Conservation (phyloP, 1,140 invertebrate species). For the Drosophila ambigua region DNA sequence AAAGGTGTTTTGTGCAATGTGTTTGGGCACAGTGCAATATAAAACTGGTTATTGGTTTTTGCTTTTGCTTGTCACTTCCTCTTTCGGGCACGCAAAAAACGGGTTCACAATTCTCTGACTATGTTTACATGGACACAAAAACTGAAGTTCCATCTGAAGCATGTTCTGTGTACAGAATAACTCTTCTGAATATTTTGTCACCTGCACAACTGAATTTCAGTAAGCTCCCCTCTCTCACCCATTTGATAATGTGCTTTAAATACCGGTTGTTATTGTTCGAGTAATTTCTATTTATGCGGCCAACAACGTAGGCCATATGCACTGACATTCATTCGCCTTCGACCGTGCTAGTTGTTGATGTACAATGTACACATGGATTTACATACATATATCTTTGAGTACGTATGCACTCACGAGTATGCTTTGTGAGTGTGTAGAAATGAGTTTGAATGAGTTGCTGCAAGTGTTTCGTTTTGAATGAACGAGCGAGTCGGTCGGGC, state of each 20-base stretch:
- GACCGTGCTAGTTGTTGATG: too few relatives aligned
- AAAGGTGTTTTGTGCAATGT: too few relatives aligned
- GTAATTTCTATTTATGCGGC: constrained; percentile 55
- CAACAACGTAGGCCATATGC: constrained; percentile 16
- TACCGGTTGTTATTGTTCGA: constrained; percentile 63
- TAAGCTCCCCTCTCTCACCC: background rate
- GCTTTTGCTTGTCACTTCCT: too few relatives aligned
- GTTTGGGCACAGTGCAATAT: too few relatives aligned
- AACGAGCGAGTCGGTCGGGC: background rate
- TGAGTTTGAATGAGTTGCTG: constrained; percentile 68
- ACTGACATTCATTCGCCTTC: too few relatives aligned
- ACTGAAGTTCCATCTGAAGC: too few relatives aligned
- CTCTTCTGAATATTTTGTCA: constrained; percentile 19
- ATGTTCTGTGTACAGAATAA: background rate
- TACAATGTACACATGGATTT: too few relatives aligned
- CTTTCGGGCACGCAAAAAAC: too few relatives aligned
- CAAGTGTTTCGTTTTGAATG: background rate
- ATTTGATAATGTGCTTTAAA: constrained; percentile 60
- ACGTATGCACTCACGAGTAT: constrained; percentile 13
- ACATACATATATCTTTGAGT: background rate
- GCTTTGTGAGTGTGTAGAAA: constrained; percentile 55
- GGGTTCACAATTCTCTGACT: too few relatives aligned
- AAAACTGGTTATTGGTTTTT: too few relatives aligned
- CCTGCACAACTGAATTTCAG: constrained; percentile 4
- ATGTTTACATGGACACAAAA: too few relatives aligned